Percentiles rank a stretch among this genome's conserved stretches.
phyloP scores from a whole-genome alignment of 2,113 vertebrate species.

The Leiothrix lutea region DNA sequence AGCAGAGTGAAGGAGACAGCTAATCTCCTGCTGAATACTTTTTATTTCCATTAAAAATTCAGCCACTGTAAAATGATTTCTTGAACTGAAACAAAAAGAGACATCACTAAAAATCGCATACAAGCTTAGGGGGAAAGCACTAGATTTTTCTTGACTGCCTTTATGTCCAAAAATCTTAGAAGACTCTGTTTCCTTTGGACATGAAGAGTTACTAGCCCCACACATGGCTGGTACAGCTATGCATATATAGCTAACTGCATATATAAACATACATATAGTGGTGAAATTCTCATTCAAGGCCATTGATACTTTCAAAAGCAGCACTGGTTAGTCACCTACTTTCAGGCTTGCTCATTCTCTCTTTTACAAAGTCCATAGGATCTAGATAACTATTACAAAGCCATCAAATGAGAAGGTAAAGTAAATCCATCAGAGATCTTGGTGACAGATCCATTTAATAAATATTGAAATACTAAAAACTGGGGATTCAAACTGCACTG shows the following conservation, averaged over 20 bases:
- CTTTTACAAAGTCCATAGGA: background rate
- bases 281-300: background rate
- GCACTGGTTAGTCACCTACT: background rate
- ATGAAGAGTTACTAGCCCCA: background rate
- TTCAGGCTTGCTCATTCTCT: background rate
- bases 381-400: background rate
- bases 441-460: background rate
- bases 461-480: background rate
- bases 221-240: background rate
- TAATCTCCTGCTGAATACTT: background rate
- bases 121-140: background rate
- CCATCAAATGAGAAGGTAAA: background rate
- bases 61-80: background rate
- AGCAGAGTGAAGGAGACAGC: background rate
- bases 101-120: background rate
- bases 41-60: slow-evolving; percentile 39
- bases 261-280: background rate
- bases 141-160: background rate
- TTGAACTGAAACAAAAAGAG: background rate
- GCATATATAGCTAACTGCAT: background rate
- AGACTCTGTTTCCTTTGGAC: background rate
- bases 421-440: background rate
- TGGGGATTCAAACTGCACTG: background rate
- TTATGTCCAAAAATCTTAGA: background rate
- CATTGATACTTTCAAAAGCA: background rate